Base-by-base conservation (phyloP, 2,888 invertebrate genomes). In the Carcina quercana region DNA sequence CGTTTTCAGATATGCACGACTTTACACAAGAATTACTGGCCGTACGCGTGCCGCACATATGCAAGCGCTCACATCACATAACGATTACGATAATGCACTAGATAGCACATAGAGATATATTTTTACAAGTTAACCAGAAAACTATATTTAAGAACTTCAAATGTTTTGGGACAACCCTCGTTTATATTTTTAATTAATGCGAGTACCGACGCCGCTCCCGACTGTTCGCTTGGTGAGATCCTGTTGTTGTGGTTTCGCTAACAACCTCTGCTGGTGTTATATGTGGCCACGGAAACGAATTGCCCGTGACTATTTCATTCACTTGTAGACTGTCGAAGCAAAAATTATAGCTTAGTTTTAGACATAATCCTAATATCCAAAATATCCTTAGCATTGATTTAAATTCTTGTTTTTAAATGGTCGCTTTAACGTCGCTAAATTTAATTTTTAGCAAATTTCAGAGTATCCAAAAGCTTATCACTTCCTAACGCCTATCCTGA, bases 151-250 rank as follows among this genome's bases (percentile, higher is more conserved):
- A 71, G 63, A 73, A 61, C 70, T 71, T 68, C n/a, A 60, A 79
- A 79, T 82, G 78, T 83, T 83, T 79, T 83, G 83, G 83, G 83
- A 79, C 83, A 83, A 83, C 83, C 83, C 83, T 83, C 78, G 83
- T 83, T 82, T 80, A 69, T 71, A 50, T 55, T 58, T 64, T 68
- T 64, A 61, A 53, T 64, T 58, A 57, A 48, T 57, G 47, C 59
- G 70, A 75, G 67, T 62, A 67, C 70, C 69, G 74, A 71, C 73
- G 78, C 78, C 82, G 76, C 76, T 72, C 79, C 73, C 75, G 76
- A 74, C 69, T 57, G 38, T 55, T 59, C 58, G 76, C 78, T 78
- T 71, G 63, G 65, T 66, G 65, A 66, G 54, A 59, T 53, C 58
- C 60, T 50, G 42, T 51, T 41, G 47, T 53, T 56, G 49, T 54